Conservation (phyloP, 2,888 invertebrate genomes). For the Acanthosepion pharaonis region DNA sequence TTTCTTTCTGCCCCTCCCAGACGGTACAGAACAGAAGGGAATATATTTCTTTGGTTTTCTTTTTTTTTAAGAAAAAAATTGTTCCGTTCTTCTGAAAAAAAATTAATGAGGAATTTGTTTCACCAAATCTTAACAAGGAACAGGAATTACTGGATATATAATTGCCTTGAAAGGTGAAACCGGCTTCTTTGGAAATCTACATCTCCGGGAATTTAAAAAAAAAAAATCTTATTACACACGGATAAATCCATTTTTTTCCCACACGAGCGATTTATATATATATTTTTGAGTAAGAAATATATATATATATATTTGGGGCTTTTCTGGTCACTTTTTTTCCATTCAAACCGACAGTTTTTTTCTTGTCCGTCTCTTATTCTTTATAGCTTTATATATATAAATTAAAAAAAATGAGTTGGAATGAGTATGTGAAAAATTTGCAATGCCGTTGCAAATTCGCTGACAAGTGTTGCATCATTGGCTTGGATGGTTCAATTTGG, state of each 20-base stretch:
- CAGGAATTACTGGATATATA: neutral
- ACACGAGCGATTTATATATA: neutral
- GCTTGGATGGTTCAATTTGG: slow-evolving; percentile 25
- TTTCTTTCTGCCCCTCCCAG: slow-evolving; percentile 14
- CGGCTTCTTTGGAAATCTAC: neutral
- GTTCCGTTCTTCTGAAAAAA: neutral
- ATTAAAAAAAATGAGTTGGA: slow-evolving; percentile 36
- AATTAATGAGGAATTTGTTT: neutral
- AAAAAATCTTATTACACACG: neutral
- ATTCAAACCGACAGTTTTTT: neutral
- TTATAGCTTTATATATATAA: neutral
- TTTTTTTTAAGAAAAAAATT: neutral
- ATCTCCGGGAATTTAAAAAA: neutral
- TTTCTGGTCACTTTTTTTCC: neutral
- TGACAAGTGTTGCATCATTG: neutral
- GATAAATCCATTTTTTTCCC: neutral
- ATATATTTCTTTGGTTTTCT: neutral
- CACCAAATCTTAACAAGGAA: neutral
- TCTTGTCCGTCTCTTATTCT: neutral
- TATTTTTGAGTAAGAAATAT: neutral
- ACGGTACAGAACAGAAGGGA: neutral
- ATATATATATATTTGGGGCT: neutral
- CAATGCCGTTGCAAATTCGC: neutral
- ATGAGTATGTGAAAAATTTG: slow-evolving; percentile 14
- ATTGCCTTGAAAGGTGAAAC: neutral